These are phyloP conservation scores for Myrmecobius fasciatus DNA, from an alignment of 2,113 vertebrate genomes.

Conservation along the genomic window DNA sequence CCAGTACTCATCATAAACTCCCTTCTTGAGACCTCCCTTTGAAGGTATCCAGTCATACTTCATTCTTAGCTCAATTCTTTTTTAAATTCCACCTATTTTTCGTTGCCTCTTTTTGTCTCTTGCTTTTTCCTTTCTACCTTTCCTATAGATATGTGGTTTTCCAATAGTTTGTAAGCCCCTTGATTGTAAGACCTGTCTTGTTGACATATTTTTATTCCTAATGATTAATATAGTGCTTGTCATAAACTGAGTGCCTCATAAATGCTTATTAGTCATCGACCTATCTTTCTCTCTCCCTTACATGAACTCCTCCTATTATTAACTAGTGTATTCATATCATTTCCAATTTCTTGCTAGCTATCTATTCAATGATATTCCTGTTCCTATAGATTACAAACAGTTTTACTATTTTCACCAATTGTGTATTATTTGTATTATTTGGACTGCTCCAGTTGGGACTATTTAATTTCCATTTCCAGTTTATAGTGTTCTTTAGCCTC, in stretches of 20 bases:
- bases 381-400: not conserved
- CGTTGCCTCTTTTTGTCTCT: not conserved
- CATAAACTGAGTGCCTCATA: not conserved
- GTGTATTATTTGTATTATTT: not conserved
- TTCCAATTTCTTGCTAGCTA: not conserved
- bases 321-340: not conserved
- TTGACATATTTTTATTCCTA: not conserved
- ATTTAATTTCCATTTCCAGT: not conserved
- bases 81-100: not conserved
- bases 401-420: not conserved
- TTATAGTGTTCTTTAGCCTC: not conserved
- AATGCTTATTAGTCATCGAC: not conserved
- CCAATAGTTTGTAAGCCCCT: no score
- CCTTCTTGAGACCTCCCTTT: not conserved
- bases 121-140: not conserved
- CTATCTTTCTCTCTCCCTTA: not conserved
- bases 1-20: not conserved
- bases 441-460: not conserved
- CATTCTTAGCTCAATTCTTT: not conserved
- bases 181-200: not conserved
- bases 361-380: not conserved
- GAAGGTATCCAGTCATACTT: not conserved
- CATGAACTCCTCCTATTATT: not conserved
- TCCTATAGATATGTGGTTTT: not conserved
- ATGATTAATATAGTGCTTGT: not conserved